Evolutionary conservation across 1,140 invertebrate genomes (phyloP).

Genomic region (Pinna nobilis): DNA sequence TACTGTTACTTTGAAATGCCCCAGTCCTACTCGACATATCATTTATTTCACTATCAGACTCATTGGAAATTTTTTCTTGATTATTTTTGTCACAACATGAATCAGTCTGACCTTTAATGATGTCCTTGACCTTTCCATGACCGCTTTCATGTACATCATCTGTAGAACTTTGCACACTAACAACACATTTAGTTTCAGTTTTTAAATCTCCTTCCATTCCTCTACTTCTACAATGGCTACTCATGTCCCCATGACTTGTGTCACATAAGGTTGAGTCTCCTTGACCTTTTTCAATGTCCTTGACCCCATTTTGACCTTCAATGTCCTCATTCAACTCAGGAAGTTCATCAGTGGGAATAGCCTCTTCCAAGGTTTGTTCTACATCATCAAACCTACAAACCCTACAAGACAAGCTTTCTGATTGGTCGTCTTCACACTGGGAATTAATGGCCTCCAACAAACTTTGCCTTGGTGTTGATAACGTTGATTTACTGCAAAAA

Average conservation of each 20-base stretch:
- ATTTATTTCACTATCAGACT: no score
- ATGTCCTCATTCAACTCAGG: not conserved
- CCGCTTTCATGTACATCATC: no score
- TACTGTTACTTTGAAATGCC: not conserved
- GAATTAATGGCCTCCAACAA: conserved; percentile 49
- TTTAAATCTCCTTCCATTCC: not conserved
- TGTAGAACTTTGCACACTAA: no score
- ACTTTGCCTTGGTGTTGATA: conserved; percentile 43
- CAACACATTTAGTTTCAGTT: not conserved
- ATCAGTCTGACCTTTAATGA: no score
- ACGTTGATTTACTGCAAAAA: conserved; percentile 5
- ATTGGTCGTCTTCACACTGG: not conserved
- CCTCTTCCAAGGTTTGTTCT: conserved; percentile 38
- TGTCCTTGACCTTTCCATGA: no score
- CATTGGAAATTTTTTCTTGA: no score
- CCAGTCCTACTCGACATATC: no score
- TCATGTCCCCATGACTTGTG: no score
- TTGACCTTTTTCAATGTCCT: not conserved
- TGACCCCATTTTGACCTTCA: not conserved
- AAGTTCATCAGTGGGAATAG: conserved; percentile 23
- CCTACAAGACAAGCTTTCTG: conserved; percentile 25
- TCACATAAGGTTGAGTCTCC: no score
- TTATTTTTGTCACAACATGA: no score
- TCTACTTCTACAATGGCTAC: not conserved
- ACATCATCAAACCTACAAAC: conserved; percentile 41